Percentiles rank a stretch among this genome's conserved stretches.
Conservation (phyloP, 1,140 invertebrate species). For the Eupeodes corollae region DNA sequence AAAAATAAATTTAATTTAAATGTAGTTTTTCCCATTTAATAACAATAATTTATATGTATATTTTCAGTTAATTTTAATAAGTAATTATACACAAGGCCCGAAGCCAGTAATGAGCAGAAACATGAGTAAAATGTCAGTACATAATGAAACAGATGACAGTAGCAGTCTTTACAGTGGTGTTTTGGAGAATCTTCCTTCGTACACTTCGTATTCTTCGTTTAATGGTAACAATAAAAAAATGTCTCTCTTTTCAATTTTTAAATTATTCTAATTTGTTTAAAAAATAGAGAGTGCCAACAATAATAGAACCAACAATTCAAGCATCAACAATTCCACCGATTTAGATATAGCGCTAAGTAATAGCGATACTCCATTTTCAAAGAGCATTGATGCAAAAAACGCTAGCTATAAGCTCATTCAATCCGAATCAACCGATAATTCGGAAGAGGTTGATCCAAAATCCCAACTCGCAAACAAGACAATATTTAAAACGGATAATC, state of each 20-base stretch:
- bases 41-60: no score
- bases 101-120: no score
- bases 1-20: no score
- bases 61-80: no score
- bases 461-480: conserved; percentile 36
- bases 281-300: conserved; percentile 21
- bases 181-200: conserved; percentile 20
- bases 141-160: no score
- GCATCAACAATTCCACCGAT: conserved; percentile 4
- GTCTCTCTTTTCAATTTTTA: background rate
- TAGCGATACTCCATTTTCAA: conserved; percentile 1
- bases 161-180: conserved; percentile 26
- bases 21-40: no score
- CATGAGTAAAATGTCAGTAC: no score
- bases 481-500: conserved; percentile 36
- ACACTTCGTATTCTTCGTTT: conserved; percentile 24
- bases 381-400: conserved; percentile 11
- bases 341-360: conserved; percentile 6
- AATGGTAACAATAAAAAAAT: conserved; percentile 18
- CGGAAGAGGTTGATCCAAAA: conserved; percentile 34
- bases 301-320: conserved; percentile 9
- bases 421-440: conserved; percentile 30
- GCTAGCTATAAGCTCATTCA: conserved; percentile 26
- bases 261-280: background rate
- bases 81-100: no score